Evolutionary conservation across 1,140 invertebrate species (phyloP).

Genomic region (Coboldia fuscipes): DNA sequence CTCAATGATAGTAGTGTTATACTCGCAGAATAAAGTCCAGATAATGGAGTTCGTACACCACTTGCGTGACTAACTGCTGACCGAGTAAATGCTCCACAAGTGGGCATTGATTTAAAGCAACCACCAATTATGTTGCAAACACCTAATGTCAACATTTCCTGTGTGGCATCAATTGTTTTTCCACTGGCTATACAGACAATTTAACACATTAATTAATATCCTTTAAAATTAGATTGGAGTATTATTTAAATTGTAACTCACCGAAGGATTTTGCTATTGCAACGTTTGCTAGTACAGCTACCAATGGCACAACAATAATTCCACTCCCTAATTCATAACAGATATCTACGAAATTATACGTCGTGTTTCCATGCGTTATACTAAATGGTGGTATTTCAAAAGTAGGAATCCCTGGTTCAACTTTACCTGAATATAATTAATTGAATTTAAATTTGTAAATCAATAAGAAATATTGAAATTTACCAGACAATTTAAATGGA

Average conservation of each 20-base stretch:
- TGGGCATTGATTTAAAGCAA: conserved; percentile 53
- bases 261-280: conserved; percentile 75
- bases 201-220: too few species aligned
- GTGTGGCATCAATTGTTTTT: conserved; percentile 38
- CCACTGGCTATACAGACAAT: too few species aligned
- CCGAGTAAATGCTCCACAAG: conserved; percentile 56
- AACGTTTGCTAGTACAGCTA: conserved; percentile 65
- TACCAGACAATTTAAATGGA: conserved; percentile 32
- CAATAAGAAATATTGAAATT: conserved; percentile 3
- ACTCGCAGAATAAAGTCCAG: conserved; percentile 45
- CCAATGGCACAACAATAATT: conserved; percentile 49
- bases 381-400: conserved; percentile 40
- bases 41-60: too few species aligned
- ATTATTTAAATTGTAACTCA: too few species aligned
- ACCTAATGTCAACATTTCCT: conserved; percentile 53
- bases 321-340: conserved; percentile 39
- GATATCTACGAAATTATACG: conserved; percentile 38
- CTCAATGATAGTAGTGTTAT: conserved; percentile 31
- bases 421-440: conserved; percentile 26
- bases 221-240: too few species aligned
- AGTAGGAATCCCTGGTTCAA: conserved; percentile 39
- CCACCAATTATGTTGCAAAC: conserved; percentile 49
- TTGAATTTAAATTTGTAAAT: conserved; percentile 3
- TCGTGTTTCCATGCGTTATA: conserved; percentile 30
- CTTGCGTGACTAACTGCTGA: conserved; percentile 57